These are phyloP conservation scores for Rhodophaea formosa DNA, from an alignment of 2,888 invertebrate species.

Conservation along the genomic window DNA sequence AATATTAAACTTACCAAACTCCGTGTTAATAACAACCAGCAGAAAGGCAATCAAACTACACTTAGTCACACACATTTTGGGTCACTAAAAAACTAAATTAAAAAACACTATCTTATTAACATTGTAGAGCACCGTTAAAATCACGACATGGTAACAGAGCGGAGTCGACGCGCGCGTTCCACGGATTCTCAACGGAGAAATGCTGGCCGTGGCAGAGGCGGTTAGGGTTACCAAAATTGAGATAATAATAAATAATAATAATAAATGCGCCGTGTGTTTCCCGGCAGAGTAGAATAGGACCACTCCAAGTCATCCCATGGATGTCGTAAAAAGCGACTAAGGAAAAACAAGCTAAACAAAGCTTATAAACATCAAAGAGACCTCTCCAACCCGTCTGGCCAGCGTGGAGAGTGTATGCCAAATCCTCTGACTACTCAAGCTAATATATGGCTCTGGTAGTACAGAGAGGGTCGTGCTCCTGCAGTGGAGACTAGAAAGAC, in stretches of 20 bases:
- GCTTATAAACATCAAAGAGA: no score
- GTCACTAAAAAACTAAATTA: slow-evolving; percentile 29
- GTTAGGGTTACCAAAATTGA: background rate
- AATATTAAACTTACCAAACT: slow-evolving; percentile 43
- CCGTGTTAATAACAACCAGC: slow-evolving; percentile 37
- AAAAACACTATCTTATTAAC: slow-evolving; percentile 20
- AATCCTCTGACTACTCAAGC: no score
- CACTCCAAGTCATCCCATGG: no score
- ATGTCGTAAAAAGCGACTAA: no score
- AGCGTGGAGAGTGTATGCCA: no score
- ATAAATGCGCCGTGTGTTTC: no score
- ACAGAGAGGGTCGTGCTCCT: no score
- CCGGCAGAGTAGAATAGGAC: no score
- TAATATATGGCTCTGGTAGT: no score
- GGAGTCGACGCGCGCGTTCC: slow-evolving; percentile 6
- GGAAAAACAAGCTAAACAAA: no score
- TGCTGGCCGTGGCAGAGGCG: background rate
- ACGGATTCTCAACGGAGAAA: slow-evolving; percentile 10
- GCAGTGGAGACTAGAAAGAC: no score
- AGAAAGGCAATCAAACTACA: slow-evolving; percentile 43
- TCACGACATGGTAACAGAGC: slow-evolving; percentile 1
- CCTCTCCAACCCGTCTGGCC: no score
- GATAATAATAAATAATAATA: background rate
- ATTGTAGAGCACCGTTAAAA: slow-evolving; percentile 2
- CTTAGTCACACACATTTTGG: slow-evolving; percentile 45